Evolutionary conservation across 2,797 vertebrate genomes (phyloP).

Genomic region (Acrocephalus scirpaceus): DNA sequence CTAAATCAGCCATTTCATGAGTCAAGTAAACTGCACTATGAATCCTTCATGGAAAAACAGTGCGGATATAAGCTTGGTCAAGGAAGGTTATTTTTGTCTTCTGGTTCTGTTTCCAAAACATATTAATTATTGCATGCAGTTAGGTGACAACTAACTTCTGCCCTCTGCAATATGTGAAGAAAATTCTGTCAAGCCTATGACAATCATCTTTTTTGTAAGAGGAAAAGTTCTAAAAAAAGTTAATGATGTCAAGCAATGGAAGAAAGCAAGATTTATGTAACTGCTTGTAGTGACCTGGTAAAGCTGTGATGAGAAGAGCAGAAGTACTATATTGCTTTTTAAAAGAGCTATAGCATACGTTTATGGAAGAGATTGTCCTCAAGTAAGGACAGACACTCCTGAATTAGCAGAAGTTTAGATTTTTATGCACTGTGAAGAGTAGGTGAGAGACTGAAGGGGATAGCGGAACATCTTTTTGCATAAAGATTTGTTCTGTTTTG

Average conservation of each 20-base stretch:
- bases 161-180: not conserved
- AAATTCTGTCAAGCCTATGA: not conserved
- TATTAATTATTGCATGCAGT: not conserved
- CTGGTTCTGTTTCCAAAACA: not conserved
- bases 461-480: not conserved
- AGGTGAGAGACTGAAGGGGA: slow-evolving; percentile 54
- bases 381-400: not conserved
- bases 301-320: not conserved
- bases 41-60: not conserved
- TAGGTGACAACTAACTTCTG: not conserved
- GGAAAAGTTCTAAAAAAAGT: not conserved
- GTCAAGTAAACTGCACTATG: not conserved
- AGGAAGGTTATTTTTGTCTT: not conserved
- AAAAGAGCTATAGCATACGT: not conserved
- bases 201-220: not conserved
- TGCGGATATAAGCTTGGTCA: not conserved
- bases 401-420: slow-evolving; percentile 27
- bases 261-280: not conserved
- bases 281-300: not conserved
- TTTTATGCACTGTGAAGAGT: slow-evolving; percentile 33
- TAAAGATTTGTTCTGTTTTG: slow-evolving; percentile 24
- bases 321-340: not conserved
- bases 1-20: not conserved
- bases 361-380: not conserved
- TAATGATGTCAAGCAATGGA: not conserved